Evolutionary conservation across 1,140 invertebrate genomes (phyloP).

Genomic region (Odontomachus brunneus): DNA sequence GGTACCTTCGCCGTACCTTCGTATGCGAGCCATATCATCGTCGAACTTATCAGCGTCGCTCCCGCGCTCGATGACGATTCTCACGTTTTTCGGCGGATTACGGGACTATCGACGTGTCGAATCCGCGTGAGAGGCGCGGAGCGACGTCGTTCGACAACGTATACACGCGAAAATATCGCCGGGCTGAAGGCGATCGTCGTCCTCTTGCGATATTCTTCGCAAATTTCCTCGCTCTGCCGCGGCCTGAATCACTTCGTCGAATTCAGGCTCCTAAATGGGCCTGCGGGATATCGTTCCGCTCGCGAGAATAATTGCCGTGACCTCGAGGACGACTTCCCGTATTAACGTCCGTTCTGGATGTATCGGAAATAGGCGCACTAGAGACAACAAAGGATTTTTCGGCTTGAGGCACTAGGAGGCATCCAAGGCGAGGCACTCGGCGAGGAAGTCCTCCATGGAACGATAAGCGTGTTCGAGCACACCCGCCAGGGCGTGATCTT

Average conservation of each 20-base stretch:
- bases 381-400: constrained; percentile 81
- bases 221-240: neutral
- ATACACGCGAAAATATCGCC: constrained; percentile 7
- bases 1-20: too few relatives aligned
- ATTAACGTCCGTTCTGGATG: constrained; percentile 58
- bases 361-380: constrained; percentile 80
- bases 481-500: constrained; percentile 91
- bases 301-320: constrained; percentile 36
- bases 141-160: neutral
- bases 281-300: constrained; percentile 30
- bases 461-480: constrained; percentile 93
- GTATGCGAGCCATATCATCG: too few relatives aligned
- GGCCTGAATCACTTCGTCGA: constrained; percentile 35
- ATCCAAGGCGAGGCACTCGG: constrained; percentile 93
- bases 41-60: constrained; percentile 21
- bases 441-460: constrained; percentile 94
- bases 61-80: constrained; percentile 2
- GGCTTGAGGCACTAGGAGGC: constrained; percentile 86
- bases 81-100: neutral
- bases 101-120: neutral
- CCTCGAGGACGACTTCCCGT: constrained; percentile 32
- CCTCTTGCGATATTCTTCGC: constrained; percentile 4
- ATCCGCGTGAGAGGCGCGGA: neutral
- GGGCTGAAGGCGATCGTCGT: neutral
- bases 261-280: constrained; percentile 39